Conservation (phyloP, 2,113 vertebrate species). For the Notothenia coriiceps region DNA sequence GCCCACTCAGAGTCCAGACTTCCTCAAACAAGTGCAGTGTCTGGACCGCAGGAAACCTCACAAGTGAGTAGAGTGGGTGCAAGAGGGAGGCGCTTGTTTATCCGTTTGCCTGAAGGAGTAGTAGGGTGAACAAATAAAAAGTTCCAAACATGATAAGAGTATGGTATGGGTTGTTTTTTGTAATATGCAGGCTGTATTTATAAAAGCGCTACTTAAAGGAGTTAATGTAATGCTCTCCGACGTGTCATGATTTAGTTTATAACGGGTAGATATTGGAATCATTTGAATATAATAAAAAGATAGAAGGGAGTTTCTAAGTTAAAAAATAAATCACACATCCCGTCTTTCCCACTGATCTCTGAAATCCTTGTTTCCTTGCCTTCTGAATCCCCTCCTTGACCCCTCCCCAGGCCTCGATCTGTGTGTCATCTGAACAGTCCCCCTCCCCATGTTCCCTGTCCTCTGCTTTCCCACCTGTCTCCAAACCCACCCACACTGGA, state of each 20-base stretch:
- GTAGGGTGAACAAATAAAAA: no score
- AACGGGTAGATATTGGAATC: background rate
- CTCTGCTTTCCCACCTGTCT: conserved; percentile 92
- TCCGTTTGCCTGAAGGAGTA: background rate
- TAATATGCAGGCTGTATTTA: background rate
- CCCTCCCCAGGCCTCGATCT: conserved; percentile 88
- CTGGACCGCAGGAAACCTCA: conserved; percentile 91
- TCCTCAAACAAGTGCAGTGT: conserved; percentile 87
- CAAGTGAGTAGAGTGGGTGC: conserved; percentile 85
- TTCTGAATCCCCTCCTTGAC: conserved; percentile 36
- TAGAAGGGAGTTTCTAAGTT: conserved; percentile 6
- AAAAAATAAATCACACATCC: background rate
- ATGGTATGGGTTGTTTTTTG: conserved; percentile 10
- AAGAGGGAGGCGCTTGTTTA: background rate
- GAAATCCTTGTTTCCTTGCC: conserved; percentile 48
- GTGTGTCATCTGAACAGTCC: conserved; percentile 91
- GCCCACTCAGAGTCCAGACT: conserved; percentile 93
- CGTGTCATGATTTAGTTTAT: background rate
- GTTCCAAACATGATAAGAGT: background rate
- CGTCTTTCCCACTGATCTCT: conserved; percentile 23
- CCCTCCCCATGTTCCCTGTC: conserved; percentile 91
- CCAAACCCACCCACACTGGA: conserved; percentile 94
- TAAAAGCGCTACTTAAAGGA: background rate
- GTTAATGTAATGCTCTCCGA: conserved; percentile 4
- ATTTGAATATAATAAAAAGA: background rate